phyloP scores from a whole-genome alignment of 2,797 vertebrate species.

The Bradypodion pumilum region DNA sequence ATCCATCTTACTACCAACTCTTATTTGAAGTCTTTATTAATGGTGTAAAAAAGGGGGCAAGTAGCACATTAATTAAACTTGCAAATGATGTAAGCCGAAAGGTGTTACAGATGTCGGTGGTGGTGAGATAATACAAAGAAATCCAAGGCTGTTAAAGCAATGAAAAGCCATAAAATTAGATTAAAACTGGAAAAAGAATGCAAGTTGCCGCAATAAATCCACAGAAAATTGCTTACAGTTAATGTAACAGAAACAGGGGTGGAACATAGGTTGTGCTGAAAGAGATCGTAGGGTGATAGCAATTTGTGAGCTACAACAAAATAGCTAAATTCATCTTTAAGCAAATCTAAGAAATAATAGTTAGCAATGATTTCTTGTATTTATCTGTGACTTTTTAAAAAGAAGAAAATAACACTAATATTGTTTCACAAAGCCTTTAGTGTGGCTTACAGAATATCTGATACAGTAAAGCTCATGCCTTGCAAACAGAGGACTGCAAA shows the following conservation, averaged over 20 bases:
- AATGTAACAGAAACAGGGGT: background rate
- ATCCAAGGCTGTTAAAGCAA: conserved; percentile 23
- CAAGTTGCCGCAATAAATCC: conserved; percentile 19
- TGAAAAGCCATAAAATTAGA: conserved; percentile 16
- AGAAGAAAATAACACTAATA: background rate
- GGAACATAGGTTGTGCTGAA: background rate
- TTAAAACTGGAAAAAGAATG: conserved; percentile 9
- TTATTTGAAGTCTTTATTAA: conserved; percentile 56
- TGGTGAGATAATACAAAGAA: conserved; percentile 8
- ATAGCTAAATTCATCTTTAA: background rate
- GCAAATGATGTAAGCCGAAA: conserved; percentile 50
- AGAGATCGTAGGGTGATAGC: background rate
- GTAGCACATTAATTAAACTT: conserved; percentile 54
- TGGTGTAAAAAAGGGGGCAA: conserved; percentile 51
- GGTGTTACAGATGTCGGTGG: conserved; percentile 17
- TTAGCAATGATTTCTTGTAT: background rate
- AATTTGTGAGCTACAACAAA: background rate
- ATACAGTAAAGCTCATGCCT: too few relatives aligned
- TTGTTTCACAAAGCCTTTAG: background rate
- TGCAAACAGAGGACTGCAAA: background rate
- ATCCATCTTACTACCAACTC: conserved; percentile 34
- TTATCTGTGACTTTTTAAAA: background rate
- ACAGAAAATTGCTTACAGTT: background rate
- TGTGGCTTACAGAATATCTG: background rate
- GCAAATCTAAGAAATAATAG: background rate